These are phyloP conservation scores for Macaria notata DNA, from an alignment of 2,888 invertebrate species.

Conservation along the genomic window DNA sequence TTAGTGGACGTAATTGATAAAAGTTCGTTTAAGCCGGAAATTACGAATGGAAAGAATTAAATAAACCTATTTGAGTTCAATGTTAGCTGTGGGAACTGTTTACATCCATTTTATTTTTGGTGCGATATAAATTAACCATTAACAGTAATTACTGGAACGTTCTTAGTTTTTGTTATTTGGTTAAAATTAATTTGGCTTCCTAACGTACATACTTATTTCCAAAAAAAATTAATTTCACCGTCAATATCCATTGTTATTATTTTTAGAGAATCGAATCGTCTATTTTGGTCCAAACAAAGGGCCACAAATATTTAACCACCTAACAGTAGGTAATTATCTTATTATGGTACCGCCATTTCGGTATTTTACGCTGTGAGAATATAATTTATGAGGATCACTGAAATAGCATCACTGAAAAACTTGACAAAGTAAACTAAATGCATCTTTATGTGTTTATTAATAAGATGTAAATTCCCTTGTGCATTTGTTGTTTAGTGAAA, in stretches of 20 bases:
- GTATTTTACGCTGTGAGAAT: slow-evolving; percentile 57
- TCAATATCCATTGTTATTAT: no score
- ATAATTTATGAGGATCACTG: slow-evolving; percentile 60
- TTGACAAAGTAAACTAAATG: not conserved
- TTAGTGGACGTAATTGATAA: slow-evolving; percentile 13
- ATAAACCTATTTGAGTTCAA: not conserved
- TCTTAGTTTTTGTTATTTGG: no score
- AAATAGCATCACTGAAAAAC: slow-evolving; percentile 49
- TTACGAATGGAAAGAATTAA: slow-evolving; percentile 2
- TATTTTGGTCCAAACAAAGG: slow-evolving; percentile 34
- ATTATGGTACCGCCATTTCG: slow-evolving; percentile 53
- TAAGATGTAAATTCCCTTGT: slow-evolving; percentile 9
- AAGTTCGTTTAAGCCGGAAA: slow-evolving; percentile 18
- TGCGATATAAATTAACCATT: no score
- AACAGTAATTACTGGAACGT: no score
- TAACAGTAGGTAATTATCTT: slow-evolving; percentile 52
- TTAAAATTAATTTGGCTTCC: no score
- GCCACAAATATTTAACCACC: slow-evolving; percentile 29
- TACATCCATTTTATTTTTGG: no score
- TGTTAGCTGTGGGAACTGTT: no score
- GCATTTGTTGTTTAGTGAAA: slow-evolving; percentile 18
- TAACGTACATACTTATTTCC: no score
- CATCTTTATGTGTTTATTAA: slow-evolving; percentile 6
- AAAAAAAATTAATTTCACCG: no score
- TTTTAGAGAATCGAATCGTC: not conserved